Evolutionary conservation across 2,113 vertebrate species (phyloP).

Genomic region (Tetrax tetrax): DNA sequence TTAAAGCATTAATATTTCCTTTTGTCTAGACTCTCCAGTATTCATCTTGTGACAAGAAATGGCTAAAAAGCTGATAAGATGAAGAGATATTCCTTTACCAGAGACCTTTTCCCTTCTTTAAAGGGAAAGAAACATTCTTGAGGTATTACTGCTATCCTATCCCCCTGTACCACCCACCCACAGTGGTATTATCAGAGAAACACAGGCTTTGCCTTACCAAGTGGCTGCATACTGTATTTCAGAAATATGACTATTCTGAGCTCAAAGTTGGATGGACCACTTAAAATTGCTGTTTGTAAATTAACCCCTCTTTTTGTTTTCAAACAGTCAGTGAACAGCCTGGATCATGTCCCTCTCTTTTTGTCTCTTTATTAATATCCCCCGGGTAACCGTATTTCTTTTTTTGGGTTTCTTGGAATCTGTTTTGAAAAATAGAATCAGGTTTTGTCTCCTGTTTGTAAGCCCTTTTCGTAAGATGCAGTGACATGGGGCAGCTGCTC

Average conservation of each 20-base stretch:
- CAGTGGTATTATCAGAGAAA: not conserved
- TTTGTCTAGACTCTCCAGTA: not conserved
- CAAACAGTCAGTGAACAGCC: not conserved
- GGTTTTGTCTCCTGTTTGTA: not conserved
- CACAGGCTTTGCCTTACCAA: not conserved
- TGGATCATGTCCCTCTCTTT: not conserved
- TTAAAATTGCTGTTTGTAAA: constrained; percentile 1
- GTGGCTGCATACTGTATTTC: not conserved
- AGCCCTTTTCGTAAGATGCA: not conserved
- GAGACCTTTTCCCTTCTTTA: not conserved
- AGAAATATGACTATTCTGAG: not conserved
- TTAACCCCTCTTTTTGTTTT: not conserved
- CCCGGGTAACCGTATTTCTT: not conserved
- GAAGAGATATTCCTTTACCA: not conserved
- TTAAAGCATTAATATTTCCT: not conserved
- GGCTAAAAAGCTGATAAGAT: not conserved
- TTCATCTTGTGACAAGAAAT: not conserved
- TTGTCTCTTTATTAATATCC: not conserved
- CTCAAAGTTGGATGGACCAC: not conserved
- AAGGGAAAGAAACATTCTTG: not conserved
- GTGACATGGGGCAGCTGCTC: not conserved
- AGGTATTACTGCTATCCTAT: not conserved
- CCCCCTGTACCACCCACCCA: not conserved
- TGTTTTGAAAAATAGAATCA: not conserved
- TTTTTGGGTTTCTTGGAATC: not conserved